Percentiles rank a stretch among this genome's conserved stretches.
Conservation (phyloP, 2,797 vertebrate species). For the Benthosema pterotum region DNA sequence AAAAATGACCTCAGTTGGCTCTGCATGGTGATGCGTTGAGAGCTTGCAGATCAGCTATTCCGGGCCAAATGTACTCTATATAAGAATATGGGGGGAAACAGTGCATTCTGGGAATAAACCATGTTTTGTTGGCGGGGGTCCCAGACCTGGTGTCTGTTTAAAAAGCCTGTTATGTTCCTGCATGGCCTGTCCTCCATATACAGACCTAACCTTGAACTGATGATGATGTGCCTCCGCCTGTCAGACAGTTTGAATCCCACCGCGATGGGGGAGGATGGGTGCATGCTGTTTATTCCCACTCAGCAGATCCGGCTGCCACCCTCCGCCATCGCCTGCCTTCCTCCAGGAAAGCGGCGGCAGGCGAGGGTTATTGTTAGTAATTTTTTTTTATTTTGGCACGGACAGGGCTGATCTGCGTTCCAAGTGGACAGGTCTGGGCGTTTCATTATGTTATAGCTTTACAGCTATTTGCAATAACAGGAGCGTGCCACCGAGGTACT, state of each 20-base stretch:
- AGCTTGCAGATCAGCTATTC: no score
- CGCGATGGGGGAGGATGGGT: constrained; percentile 15
- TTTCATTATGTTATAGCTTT: no score
- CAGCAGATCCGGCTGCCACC: background rate
- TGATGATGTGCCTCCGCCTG: constrained; percentile 22
- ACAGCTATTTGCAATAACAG: no score
- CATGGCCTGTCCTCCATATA: constrained; percentile 17
- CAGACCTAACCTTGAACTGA: constrained; percentile 45
- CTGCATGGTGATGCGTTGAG: no score
- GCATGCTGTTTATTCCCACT: background rate
- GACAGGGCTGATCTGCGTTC: constrained; percentile 39
- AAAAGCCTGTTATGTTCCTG: constrained; percentile 15
- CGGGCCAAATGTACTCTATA: no score
- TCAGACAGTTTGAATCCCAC: constrained; percentile 35
- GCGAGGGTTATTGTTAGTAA: constrained; percentile 13
- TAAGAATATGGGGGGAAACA: background rate
- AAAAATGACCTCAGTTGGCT: no score
- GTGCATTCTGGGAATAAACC: background rate
- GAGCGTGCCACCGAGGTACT: no score
- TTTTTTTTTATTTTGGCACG: constrained; percentile 32
- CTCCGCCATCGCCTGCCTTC: constrained; percentile 3
- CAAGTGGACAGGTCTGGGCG: constrained; percentile 65
- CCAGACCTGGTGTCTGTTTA: constrained; percentile 7
- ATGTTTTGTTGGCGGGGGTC: constrained; percentile 6
- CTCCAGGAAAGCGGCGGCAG: background rate